Conservation (phyloP, 2,888 invertebrate genomes). For the Papilio protenor region DNA sequence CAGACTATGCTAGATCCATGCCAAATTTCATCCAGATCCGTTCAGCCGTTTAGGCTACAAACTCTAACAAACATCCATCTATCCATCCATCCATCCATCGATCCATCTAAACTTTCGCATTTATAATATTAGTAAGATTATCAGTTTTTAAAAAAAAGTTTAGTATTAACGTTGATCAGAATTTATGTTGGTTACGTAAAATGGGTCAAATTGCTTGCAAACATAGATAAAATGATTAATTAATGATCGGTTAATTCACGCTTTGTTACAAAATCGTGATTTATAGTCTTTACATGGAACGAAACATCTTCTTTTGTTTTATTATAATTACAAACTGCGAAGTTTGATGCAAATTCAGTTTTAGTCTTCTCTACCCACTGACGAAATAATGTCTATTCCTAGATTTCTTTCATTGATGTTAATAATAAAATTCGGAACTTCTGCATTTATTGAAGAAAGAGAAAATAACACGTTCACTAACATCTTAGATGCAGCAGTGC, state of each 20-base stretch:
- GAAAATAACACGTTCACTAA: constrained; percentile 47
- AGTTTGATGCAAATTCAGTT: constrained; percentile 22
- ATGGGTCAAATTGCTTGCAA: not conserved
- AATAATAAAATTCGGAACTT: not conserved
- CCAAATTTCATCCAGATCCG: too few relatives aligned
- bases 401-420: constrained; percentile 13
- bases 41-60: too few relatives aligned
- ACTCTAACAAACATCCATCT: too few relatives aligned
- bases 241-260: constrained; percentile 2
- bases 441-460: constrained; percentile 18
- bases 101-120: too few relatives aligned
- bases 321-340: constrained; percentile 8
- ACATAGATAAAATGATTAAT: not conserved
- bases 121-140: too few relatives aligned
- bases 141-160: not conserved
- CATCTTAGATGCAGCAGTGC: constrained; percentile 56
- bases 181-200: not conserved
- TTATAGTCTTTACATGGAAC: constrained; percentile 51
- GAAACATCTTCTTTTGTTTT: constrained; percentile 37
- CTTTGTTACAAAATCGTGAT: constrained; percentile 57
- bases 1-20: too few relatives aligned
- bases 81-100: too few relatives aligned
- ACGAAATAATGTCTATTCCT: not conserved
- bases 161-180: not conserved
- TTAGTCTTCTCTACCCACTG: not conserved